These are phyloP conservation scores for Cochlearius cochlearius DNA, from an alignment of 2,113 vertebrate genomes.

Conservation along the genomic window DNA sequence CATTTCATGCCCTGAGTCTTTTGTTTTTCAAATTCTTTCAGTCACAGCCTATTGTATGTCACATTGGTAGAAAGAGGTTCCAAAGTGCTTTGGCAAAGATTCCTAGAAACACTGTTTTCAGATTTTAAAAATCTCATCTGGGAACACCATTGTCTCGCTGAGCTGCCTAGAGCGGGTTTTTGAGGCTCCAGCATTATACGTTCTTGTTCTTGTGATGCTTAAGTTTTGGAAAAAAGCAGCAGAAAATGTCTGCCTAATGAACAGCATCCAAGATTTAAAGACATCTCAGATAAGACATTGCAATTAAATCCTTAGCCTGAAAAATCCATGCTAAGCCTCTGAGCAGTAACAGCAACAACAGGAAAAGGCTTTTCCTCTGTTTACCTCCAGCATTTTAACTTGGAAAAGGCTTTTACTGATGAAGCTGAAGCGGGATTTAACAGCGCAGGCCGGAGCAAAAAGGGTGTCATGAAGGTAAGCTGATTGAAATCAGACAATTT, in stretches of 20 bases:
- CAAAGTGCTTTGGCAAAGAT: neutral
- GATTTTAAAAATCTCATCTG: neutral
- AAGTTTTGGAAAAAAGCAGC: conserved; percentile 41
- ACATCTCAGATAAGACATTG: neutral
- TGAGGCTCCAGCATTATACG: neutral
- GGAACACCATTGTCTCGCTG: neutral
- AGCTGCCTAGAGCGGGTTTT: neutral
- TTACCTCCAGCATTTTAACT: neutral
- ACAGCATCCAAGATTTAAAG: conserved; percentile 26
- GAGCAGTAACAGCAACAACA: neutral
- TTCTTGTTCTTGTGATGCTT: neutral
- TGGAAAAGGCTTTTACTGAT: neutral
- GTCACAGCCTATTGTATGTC: neutral
- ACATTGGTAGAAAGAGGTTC: neutral
- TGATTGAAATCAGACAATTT: neutral
- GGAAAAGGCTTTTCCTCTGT: conserved; percentile 45
- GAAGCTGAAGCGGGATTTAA: neutral
- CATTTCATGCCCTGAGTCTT: neutral
- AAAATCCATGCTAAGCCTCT: conserved; percentile 32
- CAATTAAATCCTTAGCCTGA: conserved; percentile 42
- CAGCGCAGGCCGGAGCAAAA: neutral
- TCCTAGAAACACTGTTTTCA: neutral
- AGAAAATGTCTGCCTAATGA: conserved; percentile 34
- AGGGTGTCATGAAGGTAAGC: neutral
- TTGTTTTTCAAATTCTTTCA: neutral